Percentiles rank a stretch among this genome's conserved stretches.
Evolutionary conservation across 2,888 invertebrate genomes (phyloP).

Genomic region (Dryobota labecula): DNA sequence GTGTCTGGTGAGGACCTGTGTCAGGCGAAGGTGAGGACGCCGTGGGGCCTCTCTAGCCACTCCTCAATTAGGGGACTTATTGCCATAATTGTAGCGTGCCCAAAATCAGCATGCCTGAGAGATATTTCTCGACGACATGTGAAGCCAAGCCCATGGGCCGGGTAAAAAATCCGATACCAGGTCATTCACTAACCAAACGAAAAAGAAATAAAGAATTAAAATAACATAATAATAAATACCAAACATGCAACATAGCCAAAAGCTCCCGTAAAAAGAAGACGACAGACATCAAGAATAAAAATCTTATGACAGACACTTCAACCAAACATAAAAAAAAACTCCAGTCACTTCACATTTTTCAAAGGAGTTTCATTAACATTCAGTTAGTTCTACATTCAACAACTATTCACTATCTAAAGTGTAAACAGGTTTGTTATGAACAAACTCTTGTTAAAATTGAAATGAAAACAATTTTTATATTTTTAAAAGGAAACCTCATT

Average conservation of each 20-base stretch:
- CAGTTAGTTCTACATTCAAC: conserved; percentile 41
- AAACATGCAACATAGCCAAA: neutral
- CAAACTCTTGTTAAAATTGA: conserved; percentile 72
- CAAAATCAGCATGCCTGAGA: no score
- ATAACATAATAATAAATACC: neutral
- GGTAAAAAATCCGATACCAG: no score
- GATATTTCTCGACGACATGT: no score
- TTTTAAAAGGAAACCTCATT: conserved; percentile 72
- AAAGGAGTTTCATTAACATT: conserved; percentile 31
- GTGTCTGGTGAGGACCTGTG: no score
- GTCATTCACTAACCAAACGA: no score
- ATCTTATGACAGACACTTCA: neutral
- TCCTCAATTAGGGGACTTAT: no score
- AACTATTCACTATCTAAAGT: conserved; percentile 60
- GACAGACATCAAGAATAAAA: neutral
- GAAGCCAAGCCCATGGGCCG: no score
- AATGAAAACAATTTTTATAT: conserved; percentile 77
- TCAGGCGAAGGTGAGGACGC: no score
- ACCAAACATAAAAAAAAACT: neutral
- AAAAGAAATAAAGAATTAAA: no score
- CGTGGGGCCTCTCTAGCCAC: no score
- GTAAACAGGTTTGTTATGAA: conserved; percentile 72
- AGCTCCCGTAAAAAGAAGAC: neutral
- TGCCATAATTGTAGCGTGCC: no score
- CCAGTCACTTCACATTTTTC: neutral